Conservation (phyloP, 2,797 vertebrate genomes). For the Luscinia megarhynchos region DNA sequence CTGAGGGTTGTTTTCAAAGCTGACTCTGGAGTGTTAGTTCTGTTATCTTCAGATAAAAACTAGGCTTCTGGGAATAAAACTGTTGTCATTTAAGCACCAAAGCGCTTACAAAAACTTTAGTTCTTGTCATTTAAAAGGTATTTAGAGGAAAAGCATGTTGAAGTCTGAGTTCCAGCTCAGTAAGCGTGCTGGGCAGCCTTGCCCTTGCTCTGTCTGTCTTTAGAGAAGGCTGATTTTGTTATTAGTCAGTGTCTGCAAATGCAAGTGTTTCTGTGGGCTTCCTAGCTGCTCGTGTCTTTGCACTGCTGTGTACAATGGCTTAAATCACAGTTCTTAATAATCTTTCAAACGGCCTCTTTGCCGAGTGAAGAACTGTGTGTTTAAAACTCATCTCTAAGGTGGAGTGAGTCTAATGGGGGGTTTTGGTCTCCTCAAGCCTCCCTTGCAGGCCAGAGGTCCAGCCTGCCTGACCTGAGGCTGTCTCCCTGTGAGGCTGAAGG, state of each 20-base stretch:
- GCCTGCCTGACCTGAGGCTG: background rate
- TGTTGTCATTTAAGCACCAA: background rate
- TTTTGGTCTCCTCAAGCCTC: background rate
- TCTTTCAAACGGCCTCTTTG: background rate
- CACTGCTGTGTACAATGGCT: background rate
- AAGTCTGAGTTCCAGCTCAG: background rate
- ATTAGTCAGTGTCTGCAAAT: background rate
- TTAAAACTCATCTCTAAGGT: background rate
- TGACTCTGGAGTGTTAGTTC: background rate
- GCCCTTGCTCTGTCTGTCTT: background rate
- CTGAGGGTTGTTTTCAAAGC: background rate
- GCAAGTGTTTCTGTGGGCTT: background rate
- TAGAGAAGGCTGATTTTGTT: background rate
- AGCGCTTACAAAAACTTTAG: background rate
- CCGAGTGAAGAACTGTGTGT: background rate
- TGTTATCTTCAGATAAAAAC: background rate
- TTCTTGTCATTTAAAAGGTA: background rate
- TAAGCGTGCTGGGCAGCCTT: background rate
- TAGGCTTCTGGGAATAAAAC: background rate
- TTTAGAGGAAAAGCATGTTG: background rate
- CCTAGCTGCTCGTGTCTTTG: rapidly evolving
- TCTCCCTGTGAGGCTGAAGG: background rate
- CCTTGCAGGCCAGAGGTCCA: background rate
- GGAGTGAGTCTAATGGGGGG: rapidly evolving
- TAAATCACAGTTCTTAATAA: background rate